Evolutionary conservation across 2,113 vertebrate genomes (phyloP).

Genomic region (Erythrocercus mccallii): DNA sequence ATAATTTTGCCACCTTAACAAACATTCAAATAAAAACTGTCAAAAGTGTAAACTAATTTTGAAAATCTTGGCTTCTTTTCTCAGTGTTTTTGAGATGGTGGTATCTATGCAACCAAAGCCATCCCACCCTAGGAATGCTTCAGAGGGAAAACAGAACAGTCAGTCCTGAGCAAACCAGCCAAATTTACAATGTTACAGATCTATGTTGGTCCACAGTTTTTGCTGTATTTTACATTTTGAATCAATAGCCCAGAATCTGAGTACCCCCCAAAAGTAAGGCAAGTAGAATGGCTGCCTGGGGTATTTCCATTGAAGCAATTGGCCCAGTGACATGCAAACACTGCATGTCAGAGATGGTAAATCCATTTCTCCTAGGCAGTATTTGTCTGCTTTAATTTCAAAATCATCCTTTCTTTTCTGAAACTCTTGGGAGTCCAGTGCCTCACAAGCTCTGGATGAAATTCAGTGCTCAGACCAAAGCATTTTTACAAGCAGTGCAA

Average conservation of each 20-base stretch:
- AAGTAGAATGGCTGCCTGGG: not conserved
- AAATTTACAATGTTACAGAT: not conserved
- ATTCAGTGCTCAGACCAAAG: not conserved
- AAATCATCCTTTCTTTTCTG: not conserved
- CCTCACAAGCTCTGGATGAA: not conserved
- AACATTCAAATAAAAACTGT: not conserved
- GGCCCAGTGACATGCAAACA: accelerated
- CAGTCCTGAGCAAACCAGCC: not conserved
- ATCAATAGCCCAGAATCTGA: accelerated
- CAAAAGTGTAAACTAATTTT: not conserved
- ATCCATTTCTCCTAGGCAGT: not conserved
- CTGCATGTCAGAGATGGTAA: accelerated
- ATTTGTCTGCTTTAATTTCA: not conserved
- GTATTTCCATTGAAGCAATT: not conserved
- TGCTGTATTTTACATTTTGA: not conserved
- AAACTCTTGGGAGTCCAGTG: not conserved
- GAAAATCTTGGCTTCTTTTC: not conserved
- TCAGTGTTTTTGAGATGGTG: not conserved
- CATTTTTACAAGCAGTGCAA: not conserved
- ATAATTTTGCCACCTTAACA: not conserved
- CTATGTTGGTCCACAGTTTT: not conserved
- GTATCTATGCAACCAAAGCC: not conserved
- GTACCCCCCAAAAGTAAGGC: not conserved
- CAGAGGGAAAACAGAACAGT: not conserved
- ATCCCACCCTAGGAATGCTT: not conserved